These are phyloP conservation scores for Garrulus glandarius DNA, from an alignment of 2,797 vertebrate genomes.

Conservation along the genomic window DNA sequence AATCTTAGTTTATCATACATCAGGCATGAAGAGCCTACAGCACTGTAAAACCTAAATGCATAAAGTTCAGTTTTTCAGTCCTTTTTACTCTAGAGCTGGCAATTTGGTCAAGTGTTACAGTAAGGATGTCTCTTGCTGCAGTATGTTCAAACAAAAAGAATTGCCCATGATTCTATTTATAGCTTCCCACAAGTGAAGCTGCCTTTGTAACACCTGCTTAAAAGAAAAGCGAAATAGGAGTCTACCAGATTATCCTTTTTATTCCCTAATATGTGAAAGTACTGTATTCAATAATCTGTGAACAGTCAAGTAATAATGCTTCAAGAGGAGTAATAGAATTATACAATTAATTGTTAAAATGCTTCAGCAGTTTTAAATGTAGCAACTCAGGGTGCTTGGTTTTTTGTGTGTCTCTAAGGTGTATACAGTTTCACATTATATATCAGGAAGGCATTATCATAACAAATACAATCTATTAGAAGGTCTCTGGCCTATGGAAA, in stretches of 20 bases:
- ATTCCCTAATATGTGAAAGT: background rate
- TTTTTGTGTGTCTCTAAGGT: background rate
- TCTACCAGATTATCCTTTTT: background rate
- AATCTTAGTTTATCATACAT: constrained; percentile 18
- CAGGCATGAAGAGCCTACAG: background rate
- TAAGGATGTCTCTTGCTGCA: background rate
- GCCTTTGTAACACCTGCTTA: background rate
- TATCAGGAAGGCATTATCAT: background rate
- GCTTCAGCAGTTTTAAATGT: background rate
- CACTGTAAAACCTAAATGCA: background rate
- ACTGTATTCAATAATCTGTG: background rate
- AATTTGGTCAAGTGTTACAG: constrained; percentile 34
- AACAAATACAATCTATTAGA: background rate
- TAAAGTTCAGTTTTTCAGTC: background rate
- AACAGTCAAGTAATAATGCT: background rate
- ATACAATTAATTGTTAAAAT: background rate
- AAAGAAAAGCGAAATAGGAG: background rate
- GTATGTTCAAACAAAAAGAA: background rate
- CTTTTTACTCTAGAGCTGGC: constrained; percentile 13
- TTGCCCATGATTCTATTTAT: background rate
- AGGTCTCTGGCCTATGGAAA: background rate
- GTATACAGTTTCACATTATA: background rate
- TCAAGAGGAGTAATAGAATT: background rate
- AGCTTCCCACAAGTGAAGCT: background rate
- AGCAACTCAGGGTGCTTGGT: background rate